These are phyloP conservation scores for Tiliqua scincoides DNA, from an alignment of 2,113 vertebrate genomes.

Conservation along the genomic window DNA sequence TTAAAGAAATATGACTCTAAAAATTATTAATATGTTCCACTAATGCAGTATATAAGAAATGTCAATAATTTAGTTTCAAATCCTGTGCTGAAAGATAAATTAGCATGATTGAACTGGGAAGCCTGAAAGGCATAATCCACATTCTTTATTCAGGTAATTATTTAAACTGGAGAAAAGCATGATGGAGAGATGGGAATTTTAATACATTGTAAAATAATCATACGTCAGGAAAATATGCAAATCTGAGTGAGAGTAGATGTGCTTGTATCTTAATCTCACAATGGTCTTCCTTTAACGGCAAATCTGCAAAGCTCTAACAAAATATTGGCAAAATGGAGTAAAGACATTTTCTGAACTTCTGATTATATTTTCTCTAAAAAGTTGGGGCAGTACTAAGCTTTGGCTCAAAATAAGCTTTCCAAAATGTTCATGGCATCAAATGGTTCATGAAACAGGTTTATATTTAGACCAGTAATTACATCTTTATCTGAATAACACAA, in stretches of 20 bases:
- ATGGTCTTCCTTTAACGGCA: slow-evolving; percentile 31
- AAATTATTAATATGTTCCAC: slow-evolving; percentile 64
- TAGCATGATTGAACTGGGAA: slow-evolving; percentile 59
- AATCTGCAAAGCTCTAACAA: slow-evolving; percentile 27
- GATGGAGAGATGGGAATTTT: slow-evolving; percentile 51
- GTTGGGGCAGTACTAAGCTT: background rate
- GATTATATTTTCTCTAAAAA: background rate
- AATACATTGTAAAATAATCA: slow-evolving; percentile 49
- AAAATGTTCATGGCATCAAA: background rate
- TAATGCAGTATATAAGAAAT: slow-evolving; percentile 47
- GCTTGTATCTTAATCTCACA: slow-evolving; percentile 29
- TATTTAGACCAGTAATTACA: background rate
- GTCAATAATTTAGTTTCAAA: slow-evolving; percentile 63
- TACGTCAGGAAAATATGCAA: slow-evolving; percentile 36
- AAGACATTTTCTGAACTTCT: slow-evolving; percentile 24
- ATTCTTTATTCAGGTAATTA: slow-evolving; percentile 63
- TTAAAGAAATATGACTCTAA: slow-evolving; percentile 51
- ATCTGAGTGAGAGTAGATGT: slow-evolving; percentile 46
- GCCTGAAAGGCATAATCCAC: slow-evolving; percentile 56
- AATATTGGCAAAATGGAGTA: slow-evolving; percentile 15
- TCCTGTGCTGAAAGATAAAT: slow-evolving; percentile 61
- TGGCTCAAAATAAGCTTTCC: background rate
- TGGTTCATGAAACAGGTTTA: background rate
- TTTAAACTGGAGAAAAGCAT: slow-evolving; percentile 61
- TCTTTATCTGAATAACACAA: background rate